A percentile compares a stretch with the other conserved stretches of the same genome.
These are phyloP conservation scores for Echinometra lucunter DNA, from an alignment of 53 echinoderm and acorn worm genomes.

Conservation along the genomic window DNA sequence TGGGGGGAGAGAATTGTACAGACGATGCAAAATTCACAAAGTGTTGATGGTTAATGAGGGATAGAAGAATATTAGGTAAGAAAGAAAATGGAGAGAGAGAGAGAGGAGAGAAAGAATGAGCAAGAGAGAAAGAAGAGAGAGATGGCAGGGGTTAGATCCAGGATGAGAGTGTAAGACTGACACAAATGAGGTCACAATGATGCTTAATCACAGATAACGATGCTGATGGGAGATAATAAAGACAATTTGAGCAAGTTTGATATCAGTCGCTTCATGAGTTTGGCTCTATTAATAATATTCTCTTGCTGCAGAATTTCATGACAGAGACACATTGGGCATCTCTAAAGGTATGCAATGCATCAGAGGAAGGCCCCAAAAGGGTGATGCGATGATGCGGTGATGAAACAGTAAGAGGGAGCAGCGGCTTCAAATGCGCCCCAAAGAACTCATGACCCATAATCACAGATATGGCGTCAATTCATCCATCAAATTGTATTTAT, in stretches of 20 bases:
- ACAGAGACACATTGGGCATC: neutral
- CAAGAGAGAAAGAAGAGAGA: neutral
- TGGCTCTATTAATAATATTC: conserved; percentile 42
- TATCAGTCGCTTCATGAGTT: conserved; percentile 5
- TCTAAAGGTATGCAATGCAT: neutral
- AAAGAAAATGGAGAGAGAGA: neutral
- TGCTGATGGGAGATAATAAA: neutral
- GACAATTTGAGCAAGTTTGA: neutral
- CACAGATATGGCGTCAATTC: neutral
- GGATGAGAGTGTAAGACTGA: neutral
- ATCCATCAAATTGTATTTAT: conserved; percentile 37
- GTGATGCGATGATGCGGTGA: neutral
- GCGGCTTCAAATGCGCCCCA: neutral
- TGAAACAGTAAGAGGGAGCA: neutral
- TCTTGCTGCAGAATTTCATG: neutral
- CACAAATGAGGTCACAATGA: neutral
- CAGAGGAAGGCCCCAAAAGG: neutral
- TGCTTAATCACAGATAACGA: neutral
- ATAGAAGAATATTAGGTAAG: neutral
- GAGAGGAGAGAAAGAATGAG: conserved; percentile 21
- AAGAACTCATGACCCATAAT: conserved; percentile 1
- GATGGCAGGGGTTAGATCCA: neutral
- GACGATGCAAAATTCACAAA: too few species aligned
- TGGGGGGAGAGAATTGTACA: neutral
- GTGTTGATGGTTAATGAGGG: too few species aligned